phyloP scores from a whole-genome alignment of 2,888 invertebrate genomes.

The Cephus runcator region DNA sequence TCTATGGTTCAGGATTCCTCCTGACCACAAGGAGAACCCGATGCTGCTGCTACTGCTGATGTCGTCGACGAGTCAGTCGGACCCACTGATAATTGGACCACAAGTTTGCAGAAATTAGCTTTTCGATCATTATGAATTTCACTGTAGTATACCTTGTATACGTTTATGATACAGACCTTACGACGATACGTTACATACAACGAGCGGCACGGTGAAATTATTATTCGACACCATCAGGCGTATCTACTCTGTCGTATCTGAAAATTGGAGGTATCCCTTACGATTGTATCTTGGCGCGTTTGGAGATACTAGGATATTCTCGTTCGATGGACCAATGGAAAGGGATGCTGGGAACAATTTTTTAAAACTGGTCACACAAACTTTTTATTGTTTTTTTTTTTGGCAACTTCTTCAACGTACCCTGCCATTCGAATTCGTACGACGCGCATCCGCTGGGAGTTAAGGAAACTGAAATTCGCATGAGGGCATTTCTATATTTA shows the following conservation, averaged over 20 bases:
- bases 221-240: background rate
- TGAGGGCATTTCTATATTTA: background rate
- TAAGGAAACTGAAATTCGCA: background rate
- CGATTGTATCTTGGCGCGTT: background rate
- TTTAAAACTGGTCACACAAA: background rate
- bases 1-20: conserved; percentile 22
- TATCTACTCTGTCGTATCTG: background rate
- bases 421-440: background rate
- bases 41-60: background rate
- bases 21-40: background rate
- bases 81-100: background rate
- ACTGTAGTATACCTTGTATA: background rate
- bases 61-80: background rate
- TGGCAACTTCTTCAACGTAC: background rate
- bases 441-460: background rate
- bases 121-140: background rate
- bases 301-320: background rate
- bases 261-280: background rate
- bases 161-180: background rate
- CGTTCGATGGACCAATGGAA: background rate
- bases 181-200: background rate
- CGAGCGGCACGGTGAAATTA: background rate
- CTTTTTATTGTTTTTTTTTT: background rate
- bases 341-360: background rate
- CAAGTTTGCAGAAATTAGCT: background rate